Evolutionary conservation across 2,888 invertebrate genomes (phyloP), one percentile per base, ranked within the genome.

Genomic region (Ectemnius lituratus): DNA sequence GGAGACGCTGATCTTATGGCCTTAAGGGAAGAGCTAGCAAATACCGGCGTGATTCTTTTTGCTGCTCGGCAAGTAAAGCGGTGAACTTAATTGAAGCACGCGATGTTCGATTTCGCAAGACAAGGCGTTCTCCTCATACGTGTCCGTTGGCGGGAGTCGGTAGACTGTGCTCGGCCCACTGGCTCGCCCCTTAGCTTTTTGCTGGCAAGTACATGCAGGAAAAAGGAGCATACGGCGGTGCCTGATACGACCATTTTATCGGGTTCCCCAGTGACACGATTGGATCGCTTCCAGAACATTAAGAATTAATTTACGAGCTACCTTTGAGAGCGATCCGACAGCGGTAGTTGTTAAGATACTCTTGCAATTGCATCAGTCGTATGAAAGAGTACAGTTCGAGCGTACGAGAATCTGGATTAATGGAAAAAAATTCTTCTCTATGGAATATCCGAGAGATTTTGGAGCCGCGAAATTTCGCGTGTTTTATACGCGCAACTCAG

Each of bases 71-170:
- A 11, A 8, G 8, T 11, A 61, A 8, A 52, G 61, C 62, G 37
- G 63, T 57, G 71, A 75, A 58, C 71, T 80, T 75, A 80, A 80
- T 78, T 78, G 70, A 80, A 80, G 72, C 66, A 69, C 62, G 59
- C 47, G 69, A 67, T 67, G 47, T 71, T 80, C 68, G 75, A 78
- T 80, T 74, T 78, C 45, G 63, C 66, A 49, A 52, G 45, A 52
- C 47, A 11, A 52, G n/a, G 57, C 37, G 37, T 37, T 37, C 37
- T 37, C 37, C 28, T 45, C 14, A 62, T 14, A 49, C 16, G 37
- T 45, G n/a, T 27, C 58, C 23, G 46, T 49, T 62, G 61, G 47
- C 27, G 11, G 46, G 27, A 58, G 49, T 23, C 28, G 13, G 59
- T 16, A 20, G 57, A 62, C 16, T 18, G 37, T 18, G 49, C 62